A percentile compares a stretch with the other conserved stretches of the same genome.
These are phyloP conservation scores for Pasiphila rectangulata DNA, from an alignment of 2,888 invertebrate species.

Conservation along the genomic window DNA sequence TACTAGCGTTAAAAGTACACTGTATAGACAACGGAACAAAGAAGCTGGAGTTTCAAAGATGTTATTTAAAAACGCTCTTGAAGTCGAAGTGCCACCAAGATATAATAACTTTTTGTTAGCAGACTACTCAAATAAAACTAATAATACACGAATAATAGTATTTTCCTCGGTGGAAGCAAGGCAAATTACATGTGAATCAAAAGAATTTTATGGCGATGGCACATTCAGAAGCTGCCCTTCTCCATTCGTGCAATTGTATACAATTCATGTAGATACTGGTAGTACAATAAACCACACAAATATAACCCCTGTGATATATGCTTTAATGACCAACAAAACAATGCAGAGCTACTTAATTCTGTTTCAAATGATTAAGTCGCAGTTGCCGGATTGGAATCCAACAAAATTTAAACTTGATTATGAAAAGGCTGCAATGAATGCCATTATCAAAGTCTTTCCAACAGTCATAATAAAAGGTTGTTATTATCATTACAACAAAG, in stretches of 20 bases:
- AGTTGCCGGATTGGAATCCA: not conserved
- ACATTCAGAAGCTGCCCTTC: not conserved
- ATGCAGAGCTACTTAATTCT: not conserved
- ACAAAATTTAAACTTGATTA: not conserved
- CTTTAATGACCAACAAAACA: not conserved
- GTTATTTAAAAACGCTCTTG: too few relatives aligned
- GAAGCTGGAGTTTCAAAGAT: too few relatives aligned
- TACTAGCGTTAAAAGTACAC: too few relatives aligned
- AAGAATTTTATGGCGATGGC: not conserved
- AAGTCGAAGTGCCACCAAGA: too few relatives aligned
- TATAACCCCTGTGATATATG: not conserved
- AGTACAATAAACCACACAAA: not conserved
- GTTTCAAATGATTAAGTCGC: not conserved
- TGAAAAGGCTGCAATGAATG: not conserved
- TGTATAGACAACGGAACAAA: too few relatives aligned
- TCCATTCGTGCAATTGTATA: not conserved
- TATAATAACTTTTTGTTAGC: too few relatives aligned
- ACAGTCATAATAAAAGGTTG: not conserved
- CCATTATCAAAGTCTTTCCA: not conserved
- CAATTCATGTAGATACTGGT: not conserved
- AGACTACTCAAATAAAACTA: too few relatives aligned
- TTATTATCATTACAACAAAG: too few relatives aligned
- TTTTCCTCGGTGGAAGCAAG: too few relatives aligned
- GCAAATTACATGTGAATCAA: too few relatives aligned
- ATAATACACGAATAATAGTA: too few relatives aligned